These are phyloP conservation scores for Gasterosteus nipponicus DNA, from an alignment of 2,113 vertebrate genomes.

Conservation along the genomic window DNA sequence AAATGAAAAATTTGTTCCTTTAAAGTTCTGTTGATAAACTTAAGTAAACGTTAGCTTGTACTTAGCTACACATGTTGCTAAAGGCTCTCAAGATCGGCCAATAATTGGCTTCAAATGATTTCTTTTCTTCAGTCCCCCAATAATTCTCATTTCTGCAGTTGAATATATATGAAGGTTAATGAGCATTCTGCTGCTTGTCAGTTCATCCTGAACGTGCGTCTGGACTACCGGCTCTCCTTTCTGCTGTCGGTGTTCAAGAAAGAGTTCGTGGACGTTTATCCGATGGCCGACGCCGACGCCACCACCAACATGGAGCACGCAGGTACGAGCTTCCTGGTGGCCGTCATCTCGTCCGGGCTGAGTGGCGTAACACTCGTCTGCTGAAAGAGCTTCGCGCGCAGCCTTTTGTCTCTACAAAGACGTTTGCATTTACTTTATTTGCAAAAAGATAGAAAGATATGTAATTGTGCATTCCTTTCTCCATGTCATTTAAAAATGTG, in stretches of 20 bases:
- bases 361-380: not conserved
- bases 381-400: not conserved
- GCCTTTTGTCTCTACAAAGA: not conserved
- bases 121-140: no score
- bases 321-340: constrained; percentile 74
- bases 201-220: constrained; percentile 97
- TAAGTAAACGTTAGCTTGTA: no score
- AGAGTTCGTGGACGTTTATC: constrained; percentile 96
- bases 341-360: no score
- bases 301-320: constrained; percentile 89
- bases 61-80: no score
- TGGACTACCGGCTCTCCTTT: constrained; percentile 98
- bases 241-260: constrained; percentile 98
- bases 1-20: no score
- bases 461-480: not conserved
- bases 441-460: not conserved
- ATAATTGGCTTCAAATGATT: no score
- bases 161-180: no score
- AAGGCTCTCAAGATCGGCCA: no score
- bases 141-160: no score
- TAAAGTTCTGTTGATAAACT: no score
- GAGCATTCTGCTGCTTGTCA: constrained; percentile 58
- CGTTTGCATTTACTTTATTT: not conserved
- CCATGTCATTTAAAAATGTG: not conserved
- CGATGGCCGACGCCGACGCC: constrained; percentile 93